phyloP scores from a whole-genome alignment of 2,113 vertebrate genomes.

The Rallus limicola region DNA sequence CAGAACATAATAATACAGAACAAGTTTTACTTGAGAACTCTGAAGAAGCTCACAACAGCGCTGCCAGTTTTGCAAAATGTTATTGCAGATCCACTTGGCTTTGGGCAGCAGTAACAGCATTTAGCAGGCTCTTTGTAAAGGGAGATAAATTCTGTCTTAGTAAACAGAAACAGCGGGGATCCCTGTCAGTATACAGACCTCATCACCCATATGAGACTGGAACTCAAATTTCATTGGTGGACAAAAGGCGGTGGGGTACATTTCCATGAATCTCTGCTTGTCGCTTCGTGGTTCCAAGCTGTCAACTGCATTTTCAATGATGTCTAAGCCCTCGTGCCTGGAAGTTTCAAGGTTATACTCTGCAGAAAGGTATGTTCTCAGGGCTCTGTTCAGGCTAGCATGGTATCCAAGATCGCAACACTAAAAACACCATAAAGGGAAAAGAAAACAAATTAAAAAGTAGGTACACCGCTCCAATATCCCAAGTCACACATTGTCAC shows the following conservation, averaged over 20 bases:
- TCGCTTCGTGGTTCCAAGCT: conserved; percentile 94
- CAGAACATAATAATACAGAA: not conserved
- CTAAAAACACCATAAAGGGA: conserved; percentile 67
- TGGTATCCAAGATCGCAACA: conserved; percentile 98
- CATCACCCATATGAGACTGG: conserved; percentile 97
- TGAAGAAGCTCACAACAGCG: not conserved
- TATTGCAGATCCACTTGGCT: not conserved
- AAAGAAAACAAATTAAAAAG: conserved; percentile 2
- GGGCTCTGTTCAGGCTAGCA: conserved; percentile 92
- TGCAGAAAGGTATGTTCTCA: conserved; percentile 96
- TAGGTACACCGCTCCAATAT: not conserved
- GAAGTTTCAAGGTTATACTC: conserved; percentile 98
- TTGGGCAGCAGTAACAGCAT: not conserved
- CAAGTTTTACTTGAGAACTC: not conserved
- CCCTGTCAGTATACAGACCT: conserved; percentile 80
- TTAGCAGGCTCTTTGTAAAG: not conserved
- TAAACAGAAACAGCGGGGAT: not conserved
- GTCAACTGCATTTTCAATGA: conserved; percentile 98
- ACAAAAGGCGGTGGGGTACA: conserved; percentile 95
- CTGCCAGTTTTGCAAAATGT: not conserved
- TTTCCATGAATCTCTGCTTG: conserved; percentile 98
- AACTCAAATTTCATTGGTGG: conserved; percentile 96
- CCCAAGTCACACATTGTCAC: not conserved
- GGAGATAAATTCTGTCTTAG: not conserved
- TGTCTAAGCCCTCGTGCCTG: conserved; percentile 96